phyloP scores from a whole-genome alignment of 2,113 vertebrate species.

The Triplophysa rosa region DNA sequence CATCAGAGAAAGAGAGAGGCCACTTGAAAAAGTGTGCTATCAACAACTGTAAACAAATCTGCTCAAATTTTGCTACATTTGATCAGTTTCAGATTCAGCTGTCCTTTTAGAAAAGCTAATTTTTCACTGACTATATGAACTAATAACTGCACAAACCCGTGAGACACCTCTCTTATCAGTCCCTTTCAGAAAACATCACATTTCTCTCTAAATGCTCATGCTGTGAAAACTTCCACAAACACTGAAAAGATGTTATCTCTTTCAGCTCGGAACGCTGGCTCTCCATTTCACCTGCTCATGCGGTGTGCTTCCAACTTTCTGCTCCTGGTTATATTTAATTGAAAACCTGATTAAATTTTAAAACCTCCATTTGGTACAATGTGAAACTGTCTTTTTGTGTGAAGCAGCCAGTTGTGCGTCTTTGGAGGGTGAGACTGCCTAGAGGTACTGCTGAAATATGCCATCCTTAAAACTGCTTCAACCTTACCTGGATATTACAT shows the following conservation, averaged over 20 bases:
- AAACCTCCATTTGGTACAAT: conserved; percentile 56
- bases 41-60: not conserved
- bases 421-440: conserved; percentile 7
- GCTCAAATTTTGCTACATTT: not conserved
- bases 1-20: not conserved
- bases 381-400: conserved; percentile 44
- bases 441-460: conserved; percentile 10
- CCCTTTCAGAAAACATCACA: not conserved
- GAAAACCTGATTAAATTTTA: conserved; percentile 54
- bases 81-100: not conserved
- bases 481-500: not conserved
- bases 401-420: not conserved
- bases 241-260: conserved; percentile 26
- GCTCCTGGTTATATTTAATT: conserved; percentile 54
- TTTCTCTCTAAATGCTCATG: not conserved
- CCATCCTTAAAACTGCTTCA: not conserved
- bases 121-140: not conserved
- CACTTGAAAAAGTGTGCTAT: not conserved
- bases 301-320: conserved; percentile 27
- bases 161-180: not conserved
- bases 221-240: not conserved
- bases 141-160: not conserved
- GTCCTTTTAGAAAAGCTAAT: not conserved
- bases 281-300: conserved; percentile 8
- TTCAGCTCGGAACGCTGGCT: not conserved